Percentiles rank a stretch among this genome's conserved stretches.
These are phyloP conservation scores for Helostoma temminkii DNA, from an alignment of 2,797 vertebrate genomes.

Conservation along the genomic window DNA sequence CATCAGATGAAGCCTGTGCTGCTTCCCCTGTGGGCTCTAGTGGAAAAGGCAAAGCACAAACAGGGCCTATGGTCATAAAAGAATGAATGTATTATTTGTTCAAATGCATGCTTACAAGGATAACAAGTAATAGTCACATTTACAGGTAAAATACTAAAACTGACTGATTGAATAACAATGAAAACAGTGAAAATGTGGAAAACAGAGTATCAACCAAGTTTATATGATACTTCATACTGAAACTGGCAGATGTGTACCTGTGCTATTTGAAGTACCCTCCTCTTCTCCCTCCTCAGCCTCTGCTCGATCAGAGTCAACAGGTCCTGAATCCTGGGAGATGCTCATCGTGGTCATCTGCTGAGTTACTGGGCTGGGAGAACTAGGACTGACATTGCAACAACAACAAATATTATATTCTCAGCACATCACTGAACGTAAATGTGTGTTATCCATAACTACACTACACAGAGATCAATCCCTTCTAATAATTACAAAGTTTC, in stretches of 20 bases:
- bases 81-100: too few species aligned
- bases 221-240: background rate
- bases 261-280: constrained; percentile 79
- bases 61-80: constrained; percentile 17
- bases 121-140: too few species aligned
- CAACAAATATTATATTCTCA: background rate
- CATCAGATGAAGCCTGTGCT: constrained; percentile 85
- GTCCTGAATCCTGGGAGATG: constrained; percentile 88
- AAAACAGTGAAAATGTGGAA: too few species aligned
- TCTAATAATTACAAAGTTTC: constrained; percentile 13
- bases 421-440: background rate
- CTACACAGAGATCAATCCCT: constrained; percentile 14
- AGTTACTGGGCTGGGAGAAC: constrained; percentile 90
- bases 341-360: constrained; percentile 94
- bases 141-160: too few species aligned
- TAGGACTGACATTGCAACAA: constrained; percentile 63
- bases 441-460: constrained; percentile 12
- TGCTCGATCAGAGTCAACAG: constrained; percentile 84
- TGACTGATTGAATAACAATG: too few species aligned
- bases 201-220: too few species aligned
- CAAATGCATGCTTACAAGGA: too few species aligned
- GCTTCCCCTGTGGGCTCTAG: constrained; percentile 84
- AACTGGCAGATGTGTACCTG: constrained; percentile 67
- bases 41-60: constrained; percentile 14
- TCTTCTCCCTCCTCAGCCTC: constrained; percentile 86